Base-by-base conservation (phyloP, 2,888 invertebrate genomes). In the Schrankia costaestrigalis region DNA sequence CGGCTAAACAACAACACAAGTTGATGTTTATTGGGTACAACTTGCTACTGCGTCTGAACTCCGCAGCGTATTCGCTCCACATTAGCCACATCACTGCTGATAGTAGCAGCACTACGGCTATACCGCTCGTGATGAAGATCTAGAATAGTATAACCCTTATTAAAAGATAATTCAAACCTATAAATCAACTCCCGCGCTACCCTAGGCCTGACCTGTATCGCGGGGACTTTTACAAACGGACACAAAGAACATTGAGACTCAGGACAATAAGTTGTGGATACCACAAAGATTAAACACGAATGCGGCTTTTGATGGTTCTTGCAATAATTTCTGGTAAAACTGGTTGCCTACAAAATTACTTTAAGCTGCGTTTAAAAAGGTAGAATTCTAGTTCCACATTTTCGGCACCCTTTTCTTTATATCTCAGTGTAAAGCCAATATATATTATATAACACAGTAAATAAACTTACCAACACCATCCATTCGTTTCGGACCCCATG, bases 11-110 rank as follows among this genome's bases (percentile, higher is more conserved):
- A 34, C 90, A 83, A 58, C 91, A 90, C 17, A 91, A 75, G 62
- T 92, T 91, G 26, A 92, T 84, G 35, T 86, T 87, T 14, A 89
- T 84, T 0, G 89, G 88, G 55, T 90, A 91, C 41, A 91, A 74
- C 48, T 89, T 89, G 68, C 89, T 90, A 53, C 46, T 70, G 13
- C 70, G 58, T n/a, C 85, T 64, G 41, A 87, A 82, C 35, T 86
- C 82, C 0, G 73, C 66, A 0, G 85, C 74, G 9, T 71, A 71
- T 10, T 78, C 71, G 27, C 82, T 84, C 71, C 78, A 80, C 69
- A 87, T 74, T 10, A 88, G 43, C 76, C 83, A 82, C 45, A 78
- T 55, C 1, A 81, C 68, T 0, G 85, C 71, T 0, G 69, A 67
- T 1, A 76, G 52, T 2, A 82, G 58, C 3, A 85, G 53, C 1